A percentile compares a stretch with the other conserved stretches of the same genome.
Evolutionary conservation across 2,113 vertebrate species (phyloP).

Genomic region (Zosterops pallidus): DNA sequence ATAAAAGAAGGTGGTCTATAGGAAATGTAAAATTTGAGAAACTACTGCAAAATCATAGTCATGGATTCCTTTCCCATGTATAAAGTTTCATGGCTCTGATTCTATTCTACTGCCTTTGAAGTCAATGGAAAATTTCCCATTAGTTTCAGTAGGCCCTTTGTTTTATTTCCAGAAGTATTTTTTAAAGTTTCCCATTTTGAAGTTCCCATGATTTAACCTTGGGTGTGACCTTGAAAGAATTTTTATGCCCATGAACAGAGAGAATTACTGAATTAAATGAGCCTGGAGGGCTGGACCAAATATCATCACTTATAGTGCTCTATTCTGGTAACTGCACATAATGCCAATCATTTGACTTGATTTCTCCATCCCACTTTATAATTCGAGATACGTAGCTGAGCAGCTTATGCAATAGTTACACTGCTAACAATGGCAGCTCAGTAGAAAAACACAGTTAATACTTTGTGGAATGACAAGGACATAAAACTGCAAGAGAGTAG

Average conservation of each 20-base stretch:
- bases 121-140: conserved; percentile 23
- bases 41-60: background rate
- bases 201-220: conserved; percentile 5
- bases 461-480: background rate
- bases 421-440: background rate
- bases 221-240: background rate
- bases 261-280: background rate
- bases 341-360: background rate
- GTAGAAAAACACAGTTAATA: background rate
- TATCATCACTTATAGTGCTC: background rate
- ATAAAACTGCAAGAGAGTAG: background rate
- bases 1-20: background rate
- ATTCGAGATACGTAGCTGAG: background rate
- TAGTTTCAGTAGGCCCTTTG: conserved; percentile 21
- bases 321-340: background rate
- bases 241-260: background rate
- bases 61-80: background rate
- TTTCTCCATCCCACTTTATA: background rate
- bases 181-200: conserved; percentile 3
- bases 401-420: background rate
- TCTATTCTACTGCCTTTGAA: conserved; percentile 1
- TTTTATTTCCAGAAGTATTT: conserved; percentile 22
- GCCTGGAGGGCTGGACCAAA: background rate
- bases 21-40: background rate
- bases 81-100: background rate